Evolutionary conservation across 2,113 vertebrate species (phyloP), one percentile per base, ranked within the genome.

Genomic region (Cyprinus carpio): DNA sequence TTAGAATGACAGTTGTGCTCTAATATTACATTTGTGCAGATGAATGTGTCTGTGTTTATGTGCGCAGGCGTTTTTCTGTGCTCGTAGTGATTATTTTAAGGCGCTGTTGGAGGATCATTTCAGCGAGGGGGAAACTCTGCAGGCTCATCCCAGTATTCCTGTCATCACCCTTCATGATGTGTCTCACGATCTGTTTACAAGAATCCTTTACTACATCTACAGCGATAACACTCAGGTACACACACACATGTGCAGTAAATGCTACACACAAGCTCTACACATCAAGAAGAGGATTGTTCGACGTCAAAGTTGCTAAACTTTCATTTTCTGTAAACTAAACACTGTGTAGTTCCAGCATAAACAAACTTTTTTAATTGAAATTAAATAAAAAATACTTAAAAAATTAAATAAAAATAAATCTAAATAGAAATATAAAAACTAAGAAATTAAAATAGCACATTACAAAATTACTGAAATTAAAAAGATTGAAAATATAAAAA

Each of bases 51-150:
- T 82, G 27, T 85, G 43, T 72, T n/a, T 76, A 13, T 85, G 29
- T 88, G 27, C 83, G 43, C 92, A 99, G 97, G 97, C 95, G 1
- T 99, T 99, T 93, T 99, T 99, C 94, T 97, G 97, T 74, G 97
- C 97, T 83, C 96, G 97, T 15, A 99, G 98, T 72, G 98, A 99
- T 93, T 99, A 98, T 90, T 99, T 99, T 90, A 97, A 96, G 92
- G 98, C 97, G 7, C 89, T 99, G 49, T 89, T 99, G 89, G 94
- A 97, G 75, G 97, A 99, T 90, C 98, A 99, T 92, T 99, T 99
- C 92, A 93, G 94, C 25, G 98, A 99, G 91, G 97, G 95, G 0
- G 95, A 95, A 87, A 95, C 95, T 87, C 92, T 97, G 10, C 95
- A 93, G 89, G 95, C 95, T 0, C 94, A 95, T 29, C 97, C 97